phyloP scores from a whole-genome alignment of 2,797 vertebrate species.

The Mastacembelus armatus region DNA sequence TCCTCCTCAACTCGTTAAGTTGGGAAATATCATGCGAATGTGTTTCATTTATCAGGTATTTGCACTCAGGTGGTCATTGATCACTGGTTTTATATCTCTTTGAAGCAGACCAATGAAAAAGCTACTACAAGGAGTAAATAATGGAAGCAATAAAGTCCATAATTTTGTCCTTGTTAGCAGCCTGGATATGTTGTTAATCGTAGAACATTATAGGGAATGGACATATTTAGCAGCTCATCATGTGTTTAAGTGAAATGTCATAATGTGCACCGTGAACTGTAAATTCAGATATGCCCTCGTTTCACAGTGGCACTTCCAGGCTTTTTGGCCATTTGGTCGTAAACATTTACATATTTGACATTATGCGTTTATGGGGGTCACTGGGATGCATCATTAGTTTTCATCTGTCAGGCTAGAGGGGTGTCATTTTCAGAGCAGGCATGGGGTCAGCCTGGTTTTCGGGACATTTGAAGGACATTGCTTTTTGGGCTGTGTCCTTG shows the following conservation, averaged over 20 bases:
- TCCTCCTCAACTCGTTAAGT: constrained; percentile 38
- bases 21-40: constrained; percentile 3
- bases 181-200: constrained; percentile 34
- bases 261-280: neutral
- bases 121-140: constrained; percentile 35
- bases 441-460: constrained; percentile 22
- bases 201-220: constrained; percentile 15
- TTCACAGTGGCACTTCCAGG: constrained; percentile 7
- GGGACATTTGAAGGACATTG: constrained; percentile 9
- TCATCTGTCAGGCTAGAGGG: constrained; percentile 10
- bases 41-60: constrained; percentile 37
- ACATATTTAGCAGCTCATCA: constrained; percentile 16
- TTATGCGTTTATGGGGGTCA: constrained; percentile 17
- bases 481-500: neutral
- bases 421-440: constrained; percentile 19
- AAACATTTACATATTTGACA: constrained; percentile 49
- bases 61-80: constrained; percentile 49
- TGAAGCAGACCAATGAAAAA: constrained; percentile 55
- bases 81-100: constrained; percentile 52
- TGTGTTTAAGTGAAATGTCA: constrained; percentile 1
- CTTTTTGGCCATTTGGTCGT: neutral
- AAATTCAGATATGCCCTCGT: neutral
- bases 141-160: constrained; percentile 32
- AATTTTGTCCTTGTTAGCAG: constrained; percentile 28
- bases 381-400: constrained; percentile 47